Conservation (phyloP, 2,113 vertebrate species). For the Lontra canadensis region DNA sequence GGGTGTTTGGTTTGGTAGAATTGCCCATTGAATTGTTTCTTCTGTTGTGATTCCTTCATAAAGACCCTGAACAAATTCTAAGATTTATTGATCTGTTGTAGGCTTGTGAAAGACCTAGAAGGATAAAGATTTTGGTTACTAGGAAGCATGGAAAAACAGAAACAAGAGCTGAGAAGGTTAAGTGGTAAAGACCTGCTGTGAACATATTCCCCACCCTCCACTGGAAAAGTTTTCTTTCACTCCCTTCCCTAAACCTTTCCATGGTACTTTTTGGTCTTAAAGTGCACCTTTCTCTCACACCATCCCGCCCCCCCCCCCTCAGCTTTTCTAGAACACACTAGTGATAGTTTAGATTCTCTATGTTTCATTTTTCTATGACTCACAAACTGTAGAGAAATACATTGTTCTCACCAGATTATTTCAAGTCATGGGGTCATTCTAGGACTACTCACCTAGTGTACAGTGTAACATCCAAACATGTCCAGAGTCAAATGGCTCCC, state of each 20-base stretch:
- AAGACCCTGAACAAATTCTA: background rate
- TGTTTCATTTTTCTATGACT: background rate
- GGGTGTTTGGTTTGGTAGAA: background rate
- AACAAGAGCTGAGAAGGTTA: background rate
- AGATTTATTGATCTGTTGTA: background rate
- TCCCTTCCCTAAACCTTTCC: background rate
- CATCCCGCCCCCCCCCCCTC: accelerated
- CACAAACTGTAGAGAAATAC: background rate
- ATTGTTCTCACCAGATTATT: background rate
- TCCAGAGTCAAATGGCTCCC: background rate
- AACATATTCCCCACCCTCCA: too few relatives aligned
- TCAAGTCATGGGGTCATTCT: background rate
- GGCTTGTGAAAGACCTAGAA: background rate
- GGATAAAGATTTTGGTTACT: background rate
- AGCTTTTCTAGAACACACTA: background rate
- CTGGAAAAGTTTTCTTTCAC: too few relatives aligned
- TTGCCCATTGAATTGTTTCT: background rate
- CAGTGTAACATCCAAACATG: background rate
- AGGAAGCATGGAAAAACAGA: background rate
- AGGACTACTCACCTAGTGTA: background rate
- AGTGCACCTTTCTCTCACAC: background rate
- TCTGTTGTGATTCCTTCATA: background rate
- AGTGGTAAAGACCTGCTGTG: background rate
- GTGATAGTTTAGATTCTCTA: background rate
- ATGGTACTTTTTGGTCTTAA: background rate